Base-by-base conservation (phyloP, 2,113 vertebrate species). In the Festucalex cinctus region DNA sequence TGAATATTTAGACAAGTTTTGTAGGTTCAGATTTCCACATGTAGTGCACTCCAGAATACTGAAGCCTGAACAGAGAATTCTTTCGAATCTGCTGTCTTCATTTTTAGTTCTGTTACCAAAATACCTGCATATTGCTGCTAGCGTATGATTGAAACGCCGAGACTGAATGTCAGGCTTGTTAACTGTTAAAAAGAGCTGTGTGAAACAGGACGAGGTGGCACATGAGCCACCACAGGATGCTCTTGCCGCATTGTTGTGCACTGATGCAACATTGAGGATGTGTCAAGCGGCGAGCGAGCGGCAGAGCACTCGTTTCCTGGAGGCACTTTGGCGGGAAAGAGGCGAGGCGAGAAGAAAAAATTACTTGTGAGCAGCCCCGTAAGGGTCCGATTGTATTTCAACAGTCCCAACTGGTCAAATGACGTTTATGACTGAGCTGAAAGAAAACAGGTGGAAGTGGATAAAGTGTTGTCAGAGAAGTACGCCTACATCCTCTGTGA, bases 371-470 rank as follows among this genome's bases (percentile, higher is more conserved):
- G 48, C 20, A 51, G 28, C 54, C 32, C 5, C 14, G 28, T 16
- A 19, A 41, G 71, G 19, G 32, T 20, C 37, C 64, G 57, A 78
- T 16, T 75, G 74, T 48, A 76, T 53, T 70, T 71, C 19, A 80
- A 74, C 62, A 64, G 46, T 69, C 60, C 76, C 14, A 61, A 61
- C 51, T 19, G 24, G 71, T 86, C 79, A 80, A 71, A 53, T 79
- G 81, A 79, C 59, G 28, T 57, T 69, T 64, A 63, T 71, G 39
- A 24, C 51, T 3, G 65, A n/a, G n/a, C n/a, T n/a, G n/a, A n/a
- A n/a, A n/a, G n/a, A n/a, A n/a, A n/a, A n/a, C 81, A 72, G 0
- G 49, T 79, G 71, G 69, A 74, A 61, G 69, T 63, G 36, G 67
- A 70, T 48, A 28, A 65, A 67, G 6, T 35, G 17, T 20, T 24